Percentiles rank a stretch among this genome's conserved stretches.
phyloP scores from a whole-genome alignment of 2,113 vertebrate species.

The Alligator sinensis region DNA sequence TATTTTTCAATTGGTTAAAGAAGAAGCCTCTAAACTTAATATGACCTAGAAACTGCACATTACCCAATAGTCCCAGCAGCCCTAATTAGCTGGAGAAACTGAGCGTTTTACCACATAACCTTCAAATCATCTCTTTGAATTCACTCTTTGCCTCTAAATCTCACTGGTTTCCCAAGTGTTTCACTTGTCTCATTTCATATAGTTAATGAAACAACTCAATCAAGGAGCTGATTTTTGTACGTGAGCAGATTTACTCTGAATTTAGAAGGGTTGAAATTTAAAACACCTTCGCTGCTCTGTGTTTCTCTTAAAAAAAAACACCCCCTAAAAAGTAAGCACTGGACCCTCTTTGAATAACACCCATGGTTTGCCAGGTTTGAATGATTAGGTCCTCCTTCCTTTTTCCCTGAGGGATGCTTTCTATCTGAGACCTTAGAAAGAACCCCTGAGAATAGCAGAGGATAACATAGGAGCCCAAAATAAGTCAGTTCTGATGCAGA shows the following conservation, averaged over 20 bases:
- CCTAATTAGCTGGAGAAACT: conserved; percentile 79
- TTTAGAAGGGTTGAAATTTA: conserved; percentile 23
- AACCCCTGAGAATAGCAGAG: not conserved
- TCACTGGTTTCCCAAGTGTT: conserved; percentile 74
- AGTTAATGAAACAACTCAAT: conserved; percentile 83
- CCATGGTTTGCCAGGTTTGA: not conserved
- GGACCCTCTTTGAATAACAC: not conserved
- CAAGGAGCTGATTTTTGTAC: conserved; percentile 55
- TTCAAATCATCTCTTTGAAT: conserved; percentile 82
- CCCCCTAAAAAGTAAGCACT: not conserved
- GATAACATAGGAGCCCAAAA: not conserved
- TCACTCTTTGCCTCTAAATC: conserved; percentile 72
- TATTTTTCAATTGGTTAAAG: conserved; percentile 64
- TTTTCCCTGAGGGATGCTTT: not conserved
- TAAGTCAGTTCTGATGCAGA: not conserved
- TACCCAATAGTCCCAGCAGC: conserved; percentile 75
- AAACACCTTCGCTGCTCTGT: conserved; percentile 20
- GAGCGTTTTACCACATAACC: conserved; percentile 74
- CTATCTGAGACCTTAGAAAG: not conserved
- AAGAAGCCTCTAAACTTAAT: conserved; percentile 64
- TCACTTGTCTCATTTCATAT: conserved; percentile 77
- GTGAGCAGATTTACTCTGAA: conserved; percentile 52
- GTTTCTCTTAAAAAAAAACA: conserved; percentile 6
- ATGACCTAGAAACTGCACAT: conserved; percentile 78
- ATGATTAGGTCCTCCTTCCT: not conserved